Conservation (phyloP, 2,113 vertebrate species). For the Prochilodus magdalenae region DNA sequence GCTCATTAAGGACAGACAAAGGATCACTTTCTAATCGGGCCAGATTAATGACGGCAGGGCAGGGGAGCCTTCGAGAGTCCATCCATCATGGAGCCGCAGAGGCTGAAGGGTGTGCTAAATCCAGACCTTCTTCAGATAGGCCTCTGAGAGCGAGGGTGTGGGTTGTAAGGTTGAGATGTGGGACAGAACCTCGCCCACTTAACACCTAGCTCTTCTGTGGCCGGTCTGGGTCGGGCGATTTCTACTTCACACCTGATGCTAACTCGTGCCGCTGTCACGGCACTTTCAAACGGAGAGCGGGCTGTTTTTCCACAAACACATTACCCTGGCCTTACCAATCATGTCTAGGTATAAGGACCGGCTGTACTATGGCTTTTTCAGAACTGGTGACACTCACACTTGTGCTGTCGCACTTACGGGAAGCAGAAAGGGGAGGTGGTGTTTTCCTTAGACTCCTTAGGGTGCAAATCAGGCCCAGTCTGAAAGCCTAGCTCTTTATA, state of each 20-base stretch:
- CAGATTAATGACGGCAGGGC: neutral
- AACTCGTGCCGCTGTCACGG: no score
- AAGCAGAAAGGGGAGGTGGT: no score
- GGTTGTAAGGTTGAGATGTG: neutral
- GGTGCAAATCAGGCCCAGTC: no score
- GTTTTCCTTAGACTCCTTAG: no score
- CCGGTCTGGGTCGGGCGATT: neutral
- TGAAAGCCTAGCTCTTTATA: no score
- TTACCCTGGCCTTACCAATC: no score
- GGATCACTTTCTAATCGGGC: neutral
- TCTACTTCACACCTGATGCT: neutral
- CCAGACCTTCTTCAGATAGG: neutral
- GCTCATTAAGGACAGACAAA: neutral
- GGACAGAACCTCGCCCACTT: neutral
- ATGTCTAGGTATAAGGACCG: no score
- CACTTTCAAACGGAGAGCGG: no score
- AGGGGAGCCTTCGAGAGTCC: neutral
- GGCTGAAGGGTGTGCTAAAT: neutral
- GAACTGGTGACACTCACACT: no score
- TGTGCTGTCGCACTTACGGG: no score
- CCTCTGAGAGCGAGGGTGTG: neutral
- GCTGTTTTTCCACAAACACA: no score
- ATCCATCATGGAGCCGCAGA: neutral
- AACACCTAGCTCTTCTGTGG: neutral
- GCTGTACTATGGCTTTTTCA: no score